These are phyloP conservation scores for Tylochromis polylepis DNA, from an alignment of 2,113 vertebrate genomes.

Conservation along the genomic window DNA sequence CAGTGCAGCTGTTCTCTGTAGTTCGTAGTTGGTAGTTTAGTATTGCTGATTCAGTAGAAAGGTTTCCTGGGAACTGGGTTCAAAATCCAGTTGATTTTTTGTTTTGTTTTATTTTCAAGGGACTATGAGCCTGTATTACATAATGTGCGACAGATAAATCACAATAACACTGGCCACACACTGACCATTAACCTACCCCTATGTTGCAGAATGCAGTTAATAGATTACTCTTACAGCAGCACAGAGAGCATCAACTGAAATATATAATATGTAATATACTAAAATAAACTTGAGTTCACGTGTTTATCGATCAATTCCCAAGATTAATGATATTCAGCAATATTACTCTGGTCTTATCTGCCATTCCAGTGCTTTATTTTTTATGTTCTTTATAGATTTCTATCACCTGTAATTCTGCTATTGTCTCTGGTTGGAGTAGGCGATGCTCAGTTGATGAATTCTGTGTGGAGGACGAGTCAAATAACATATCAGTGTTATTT, in stretches of 20 bases:
- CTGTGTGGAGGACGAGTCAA: background rate
- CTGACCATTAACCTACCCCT: no score
- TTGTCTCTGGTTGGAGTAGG: background rate
- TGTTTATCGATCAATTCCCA: background rate
- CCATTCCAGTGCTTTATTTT: no score
- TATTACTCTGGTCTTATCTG: no score
- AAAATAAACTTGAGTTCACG: no score
- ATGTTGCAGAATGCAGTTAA: no score
- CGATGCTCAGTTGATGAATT: background rate
- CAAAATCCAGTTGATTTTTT: background rate
- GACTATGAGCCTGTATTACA: background rate
- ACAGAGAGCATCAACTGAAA: background rate
- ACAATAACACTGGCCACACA: background rate
- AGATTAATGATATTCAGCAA: no score
- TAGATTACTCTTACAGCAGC: background rate
- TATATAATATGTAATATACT: background rate
- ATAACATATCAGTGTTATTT: background rate
- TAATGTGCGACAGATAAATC: background rate
- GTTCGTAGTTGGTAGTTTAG: background rate
- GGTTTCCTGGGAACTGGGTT: background rate
- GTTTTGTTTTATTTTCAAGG: background rate
- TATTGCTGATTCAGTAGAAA: background rate
- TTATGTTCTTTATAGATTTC: background rate
- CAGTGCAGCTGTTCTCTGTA: background rate
- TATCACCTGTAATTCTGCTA: background rate